Percentiles rank a stretch among this genome's conserved stretches.
phyloP scores from a whole-genome alignment of 2,888 invertebrate species.

The Nemotelus nigrinus region DNA sequence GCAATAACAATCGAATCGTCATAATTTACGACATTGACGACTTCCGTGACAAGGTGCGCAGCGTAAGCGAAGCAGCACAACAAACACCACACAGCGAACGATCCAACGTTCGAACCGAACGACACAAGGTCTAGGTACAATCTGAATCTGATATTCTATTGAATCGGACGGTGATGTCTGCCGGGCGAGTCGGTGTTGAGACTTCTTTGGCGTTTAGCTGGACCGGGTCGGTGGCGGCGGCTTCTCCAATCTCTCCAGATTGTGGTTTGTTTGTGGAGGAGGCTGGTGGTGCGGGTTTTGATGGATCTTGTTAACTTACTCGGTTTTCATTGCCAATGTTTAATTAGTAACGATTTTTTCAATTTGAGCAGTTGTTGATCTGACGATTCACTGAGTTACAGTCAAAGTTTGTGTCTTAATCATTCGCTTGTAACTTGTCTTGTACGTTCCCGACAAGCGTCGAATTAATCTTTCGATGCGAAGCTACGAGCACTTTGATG shows the following conservation, averaged over 20 bases:
- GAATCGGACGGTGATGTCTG: conserved; percentile 16
- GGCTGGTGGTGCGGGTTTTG: neutral
- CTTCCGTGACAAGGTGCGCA: conserved; percentile 24
- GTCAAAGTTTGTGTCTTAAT: too few relatives aligned
- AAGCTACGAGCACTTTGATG: too few relatives aligned
- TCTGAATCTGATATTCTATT: conserved; percentile 32
- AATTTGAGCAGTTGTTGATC: conserved; percentile 14
- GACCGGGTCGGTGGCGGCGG: neutral
- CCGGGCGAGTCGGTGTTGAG: conserved; percentile 16
- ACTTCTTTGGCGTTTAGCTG: conserved; percentile 9
- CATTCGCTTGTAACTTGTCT: too few relatives aligned
- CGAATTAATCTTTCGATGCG: too few relatives aligned
- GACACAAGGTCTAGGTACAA: conserved; percentile 35
- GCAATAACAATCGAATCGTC: conserved; percentile 29
- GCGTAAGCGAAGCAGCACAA: conserved; percentile 1
- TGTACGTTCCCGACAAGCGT: too few relatives aligned
- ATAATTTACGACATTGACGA: conserved; percentile 41
- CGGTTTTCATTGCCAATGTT: too few relatives aligned
- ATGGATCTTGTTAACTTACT: too few relatives aligned
- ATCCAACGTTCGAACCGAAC: conserved; percentile 23
- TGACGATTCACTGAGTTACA: too few relatives aligned
- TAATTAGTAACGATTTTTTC: conserved; percentile 5
- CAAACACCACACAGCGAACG: neutral
- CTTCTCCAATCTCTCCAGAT: neutral
- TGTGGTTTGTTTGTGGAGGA: neutral